Evolutionary conservation across 2,113 vertebrate genomes (phyloP).

Genomic region (Mesitornis unicolor): DNA sequence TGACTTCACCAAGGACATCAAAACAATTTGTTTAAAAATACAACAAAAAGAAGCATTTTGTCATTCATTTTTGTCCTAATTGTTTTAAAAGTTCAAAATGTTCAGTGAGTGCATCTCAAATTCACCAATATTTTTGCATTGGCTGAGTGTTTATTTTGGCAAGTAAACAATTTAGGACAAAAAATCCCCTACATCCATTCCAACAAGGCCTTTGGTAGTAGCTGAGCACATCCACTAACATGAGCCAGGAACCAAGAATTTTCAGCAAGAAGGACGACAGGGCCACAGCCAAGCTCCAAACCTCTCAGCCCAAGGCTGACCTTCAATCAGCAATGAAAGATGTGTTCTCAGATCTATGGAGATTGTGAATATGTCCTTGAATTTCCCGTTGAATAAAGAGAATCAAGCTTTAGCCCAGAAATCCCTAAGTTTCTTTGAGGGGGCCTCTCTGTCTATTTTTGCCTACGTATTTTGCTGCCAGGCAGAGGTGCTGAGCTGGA

Average conservation of each 20-base stretch:
- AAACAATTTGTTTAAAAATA: background rate
- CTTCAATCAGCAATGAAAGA: background rate
- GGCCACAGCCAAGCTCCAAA: background rate
- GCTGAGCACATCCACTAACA: background rate
- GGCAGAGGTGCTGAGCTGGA: background rate
- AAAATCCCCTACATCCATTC: background rate
- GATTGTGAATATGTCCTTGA: background rate
- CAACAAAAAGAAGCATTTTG: background rate
- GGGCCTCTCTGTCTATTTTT: background rate
- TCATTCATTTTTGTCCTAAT: background rate
- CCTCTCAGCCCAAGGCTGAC: background rate
- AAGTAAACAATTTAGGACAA: background rate
- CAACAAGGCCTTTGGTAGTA: background rate
- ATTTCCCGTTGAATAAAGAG: background rate
- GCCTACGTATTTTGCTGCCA: background rate
- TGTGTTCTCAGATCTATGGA: fast-evolving
- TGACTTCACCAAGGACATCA: background rate
- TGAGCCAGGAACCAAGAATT: background rate
- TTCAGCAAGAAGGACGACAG: background rate
- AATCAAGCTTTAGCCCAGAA: background rate
- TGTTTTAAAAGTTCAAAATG: background rate
- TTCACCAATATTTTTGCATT: background rate
- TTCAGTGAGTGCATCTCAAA: background rate
- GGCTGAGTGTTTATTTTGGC: background rate
- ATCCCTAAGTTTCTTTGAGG: background rate